Base-by-base conservation (phyloP, 2,888 invertebrate genomes). In the Cheiracanthium punctorium region DNA sequence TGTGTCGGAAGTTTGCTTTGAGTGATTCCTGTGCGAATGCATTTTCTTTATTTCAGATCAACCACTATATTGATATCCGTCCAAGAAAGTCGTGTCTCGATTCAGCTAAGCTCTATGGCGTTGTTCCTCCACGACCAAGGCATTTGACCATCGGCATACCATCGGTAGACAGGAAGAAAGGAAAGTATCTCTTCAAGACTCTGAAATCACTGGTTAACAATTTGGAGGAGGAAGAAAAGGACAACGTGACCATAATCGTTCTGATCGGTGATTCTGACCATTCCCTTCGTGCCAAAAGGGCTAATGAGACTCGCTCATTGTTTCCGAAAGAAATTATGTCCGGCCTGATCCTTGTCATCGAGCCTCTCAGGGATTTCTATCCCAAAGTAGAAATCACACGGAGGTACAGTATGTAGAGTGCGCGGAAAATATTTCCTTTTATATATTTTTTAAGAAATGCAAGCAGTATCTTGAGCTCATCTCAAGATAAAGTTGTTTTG, bases 91-190 rank as follows among this genome's bases (percentile, higher is more conserved):
- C 14, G 12, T 69, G 32, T 28, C 32, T 77, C 12, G 52, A 73
- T 43, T 14, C 20, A 1, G 64, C 73, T 17, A 81, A 52, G 30
- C n/a, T 87, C 41, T 72, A 48, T 37, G 80, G 80, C 24, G 67
- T 12, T 8, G 1, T 65, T 12, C 17, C 80, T 12, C 0, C 12
- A 14, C 7, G 20, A 5, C 82, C 89, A 90, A 92, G 90, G 30
- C 91, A 90, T 80, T 88, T 92, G 17, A 91, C 92, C 0, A 91
- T 92, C 12, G 92, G 92, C 12, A 91, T 92, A 69, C 91, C 92
- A 2, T 91, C 91, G 1, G 91, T 92, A 14, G 90, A 90, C 77
- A 89, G 92, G 67, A 90, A 90, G 52, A 91, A 91, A 52, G 90
- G 87, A 37, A 90, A 90, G 80, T 92, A 92, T 89, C 89, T 92